phyloP scores from a whole-genome alignment of 1,140 invertebrate genomes.

The Drosophila nannoptera region DNA sequence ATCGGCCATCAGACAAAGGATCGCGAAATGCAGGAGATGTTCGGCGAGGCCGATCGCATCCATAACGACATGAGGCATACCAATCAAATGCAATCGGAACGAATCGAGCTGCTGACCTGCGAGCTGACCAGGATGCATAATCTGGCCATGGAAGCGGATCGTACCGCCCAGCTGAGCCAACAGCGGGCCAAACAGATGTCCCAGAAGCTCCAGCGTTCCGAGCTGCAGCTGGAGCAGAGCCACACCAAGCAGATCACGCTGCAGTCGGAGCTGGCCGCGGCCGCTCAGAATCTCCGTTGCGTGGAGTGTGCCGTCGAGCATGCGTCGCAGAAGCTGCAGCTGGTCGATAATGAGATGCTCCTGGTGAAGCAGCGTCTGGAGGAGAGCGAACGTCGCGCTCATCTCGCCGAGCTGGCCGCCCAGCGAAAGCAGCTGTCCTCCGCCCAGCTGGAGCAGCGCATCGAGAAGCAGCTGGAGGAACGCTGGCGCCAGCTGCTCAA shows the following conservation, averaged over 20 bases:
- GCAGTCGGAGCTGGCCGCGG: constrained; percentile 12
- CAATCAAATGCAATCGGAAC: constrained; percentile 10
- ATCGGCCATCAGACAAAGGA: not conserved
- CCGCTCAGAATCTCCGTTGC: constrained; percentile 15
- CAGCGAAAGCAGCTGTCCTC: constrained; percentile 19
- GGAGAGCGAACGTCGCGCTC: constrained; percentile 24
- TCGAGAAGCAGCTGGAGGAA: constrained; percentile 9
- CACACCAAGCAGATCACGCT: constrained; percentile 1
- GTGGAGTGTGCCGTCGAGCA: constrained; percentile 17
- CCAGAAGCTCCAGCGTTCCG: not conserved
- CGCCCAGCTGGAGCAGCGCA: constrained; percentile 4
- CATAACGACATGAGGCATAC: constrained; percentile 6
- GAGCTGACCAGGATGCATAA: not conserved
- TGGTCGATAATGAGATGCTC: not conserved
- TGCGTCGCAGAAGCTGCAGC: not conserved
- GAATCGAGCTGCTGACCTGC: constrained; percentile 13
- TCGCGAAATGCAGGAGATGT: not conserved
- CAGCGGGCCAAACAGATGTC: constrained; percentile 1
- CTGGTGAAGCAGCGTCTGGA: constrained; percentile 15
- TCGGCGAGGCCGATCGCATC: not conserved
- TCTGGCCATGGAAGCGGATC: constrained; percentile 10
- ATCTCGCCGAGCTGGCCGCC: constrained; percentile 11
- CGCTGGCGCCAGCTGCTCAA: not conserved
- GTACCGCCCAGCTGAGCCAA: not conserved
- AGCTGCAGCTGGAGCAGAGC: constrained; percentile 15